A percentile compares a stretch with the other conserved stretches of the same genome.
These are phyloP conservation scores for Bombus confusus DNA, from an alignment of 1,140 invertebrate species.

Conservation along the genomic window DNA sequence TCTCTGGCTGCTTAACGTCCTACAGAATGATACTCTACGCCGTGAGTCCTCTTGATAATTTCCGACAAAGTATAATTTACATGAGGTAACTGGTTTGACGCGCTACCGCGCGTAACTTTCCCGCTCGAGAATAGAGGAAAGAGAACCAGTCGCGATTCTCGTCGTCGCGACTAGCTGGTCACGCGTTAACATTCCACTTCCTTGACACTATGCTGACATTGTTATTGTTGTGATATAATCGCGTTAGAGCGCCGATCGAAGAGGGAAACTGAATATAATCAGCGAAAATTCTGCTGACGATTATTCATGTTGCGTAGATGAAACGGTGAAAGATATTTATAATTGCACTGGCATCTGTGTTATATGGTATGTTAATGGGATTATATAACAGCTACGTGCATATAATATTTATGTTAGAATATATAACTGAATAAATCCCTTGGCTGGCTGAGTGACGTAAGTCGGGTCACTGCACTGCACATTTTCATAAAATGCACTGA, in stretches of 20 bases:
- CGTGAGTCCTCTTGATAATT: neutral
- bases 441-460: too few relatives aligned
- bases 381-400: neutral
- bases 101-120: slow-evolving; percentile 21
- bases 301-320: neutral
- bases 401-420: neutral
- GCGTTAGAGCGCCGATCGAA: neutral
- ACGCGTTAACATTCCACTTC: slow-evolving; percentile 8
- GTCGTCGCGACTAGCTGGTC: neutral
- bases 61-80: slow-evolving; percentile 28
- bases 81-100: slow-evolving; percentile 27
- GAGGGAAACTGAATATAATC: neutral
- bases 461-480: too few relatives aligned
- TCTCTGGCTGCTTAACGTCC: slow-evolving; percentile 30
- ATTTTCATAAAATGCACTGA: too few relatives aligned
- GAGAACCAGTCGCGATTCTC: neutral
- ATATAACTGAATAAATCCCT: too few relatives aligned
- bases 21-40: neutral
- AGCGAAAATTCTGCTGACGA: neutral
- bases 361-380: neutral
- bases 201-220: neutral
- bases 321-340: neutral
- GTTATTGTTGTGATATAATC: slow-evolving; percentile 19
- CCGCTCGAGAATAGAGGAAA: neutral
- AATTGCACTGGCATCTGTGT: neutral